Evolutionary conservation across 2,113 vertebrate genomes (phyloP), one percentile per base, ranked within the genome.

Genomic region (Hippocampus mohnikei): DNA sequence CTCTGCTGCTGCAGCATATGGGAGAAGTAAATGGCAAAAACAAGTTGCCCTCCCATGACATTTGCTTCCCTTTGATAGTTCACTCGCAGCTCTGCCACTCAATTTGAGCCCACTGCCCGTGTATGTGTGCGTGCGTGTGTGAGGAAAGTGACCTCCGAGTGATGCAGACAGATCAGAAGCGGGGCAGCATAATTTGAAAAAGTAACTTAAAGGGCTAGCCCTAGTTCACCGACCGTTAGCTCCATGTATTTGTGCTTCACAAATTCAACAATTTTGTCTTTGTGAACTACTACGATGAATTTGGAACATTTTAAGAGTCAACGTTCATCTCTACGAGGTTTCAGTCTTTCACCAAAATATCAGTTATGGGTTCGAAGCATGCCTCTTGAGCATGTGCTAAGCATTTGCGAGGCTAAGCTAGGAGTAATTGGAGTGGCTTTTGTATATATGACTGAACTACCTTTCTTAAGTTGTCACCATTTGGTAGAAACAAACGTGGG

Each of bases 11-110:
- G 81, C 53, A 48, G 61, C 78, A 79, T 83, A 87, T 84, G 78
- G 81, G 76, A 73, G 82, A 85, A 83, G 80, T 66, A 84, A 66
- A 83, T 73, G 76, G 78, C 69, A 78, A 84, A 81, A 84, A 86
- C 73, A 80, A 82, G 78, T 72, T 79, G 75, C 74, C 78, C 72
- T 80, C 84, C 81, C 72, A 62, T 76, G 80, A 80, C 74, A 81
- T 80, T 83, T 87, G 63, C 76, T 75, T 66, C 69, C 68, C 64
- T 88, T 88, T 87, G 72, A 89, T 85, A 84, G 71, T 69, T 86
- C 66, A 42, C 74, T 86, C 72, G 74, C 68, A 77, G 72, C 69
- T 85, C 37, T 62, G 25, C 60, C 58, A 67, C 81, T 81, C 76
- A 77, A 68, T 87, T 87, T 89, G 78, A 85, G 78, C 67, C 60